Conservation (phyloP, 2,888 invertebrate species). For the Diarsia rubi region DNA sequence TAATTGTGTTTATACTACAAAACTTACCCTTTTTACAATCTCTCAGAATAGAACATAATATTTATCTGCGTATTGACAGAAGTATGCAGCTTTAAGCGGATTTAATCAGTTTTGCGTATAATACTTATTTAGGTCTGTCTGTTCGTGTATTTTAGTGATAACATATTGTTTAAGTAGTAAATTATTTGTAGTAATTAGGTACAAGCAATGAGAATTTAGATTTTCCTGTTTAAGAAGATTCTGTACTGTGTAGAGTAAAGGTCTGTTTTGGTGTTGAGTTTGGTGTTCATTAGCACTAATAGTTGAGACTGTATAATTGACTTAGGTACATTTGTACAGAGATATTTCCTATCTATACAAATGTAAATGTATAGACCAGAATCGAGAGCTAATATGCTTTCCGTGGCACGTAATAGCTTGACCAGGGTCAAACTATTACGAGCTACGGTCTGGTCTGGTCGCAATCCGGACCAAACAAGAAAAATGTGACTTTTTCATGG, state of each 20-base stretch:
- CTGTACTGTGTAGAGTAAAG: too few species aligned
- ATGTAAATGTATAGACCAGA: not conserved
- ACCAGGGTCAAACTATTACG: too few species aligned
- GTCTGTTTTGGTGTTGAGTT: not conserved
- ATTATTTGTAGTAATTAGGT: conserved; percentile 6
- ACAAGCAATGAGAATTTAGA: not conserved
- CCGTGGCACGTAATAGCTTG: not conserved
- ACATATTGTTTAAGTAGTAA: conserved; percentile 1
- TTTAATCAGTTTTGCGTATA: conserved; percentile 19
- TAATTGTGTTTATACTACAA: not conserved
- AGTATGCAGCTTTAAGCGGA: conserved; percentile 12
- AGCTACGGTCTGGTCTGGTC: not conserved
- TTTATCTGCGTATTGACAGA: conserved; percentile 8
- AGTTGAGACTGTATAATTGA: too few species aligned
- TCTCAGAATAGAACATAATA: not conserved
- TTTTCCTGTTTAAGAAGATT: conserved; percentile 6
- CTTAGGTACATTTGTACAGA: too few species aligned
- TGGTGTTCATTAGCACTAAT: not conserved
- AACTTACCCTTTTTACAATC: not conserved
- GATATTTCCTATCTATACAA: not conserved
- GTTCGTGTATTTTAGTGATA: conserved; percentile 36
- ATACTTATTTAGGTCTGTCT: conserved; percentile 36
- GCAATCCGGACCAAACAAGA: not conserved
- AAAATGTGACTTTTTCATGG: not conserved
- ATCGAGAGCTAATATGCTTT: not conserved